Evolutionary conservation across 1,140 invertebrate species (phyloP).

Genomic region (Bursaphelenchus mucronatus): DNA sequence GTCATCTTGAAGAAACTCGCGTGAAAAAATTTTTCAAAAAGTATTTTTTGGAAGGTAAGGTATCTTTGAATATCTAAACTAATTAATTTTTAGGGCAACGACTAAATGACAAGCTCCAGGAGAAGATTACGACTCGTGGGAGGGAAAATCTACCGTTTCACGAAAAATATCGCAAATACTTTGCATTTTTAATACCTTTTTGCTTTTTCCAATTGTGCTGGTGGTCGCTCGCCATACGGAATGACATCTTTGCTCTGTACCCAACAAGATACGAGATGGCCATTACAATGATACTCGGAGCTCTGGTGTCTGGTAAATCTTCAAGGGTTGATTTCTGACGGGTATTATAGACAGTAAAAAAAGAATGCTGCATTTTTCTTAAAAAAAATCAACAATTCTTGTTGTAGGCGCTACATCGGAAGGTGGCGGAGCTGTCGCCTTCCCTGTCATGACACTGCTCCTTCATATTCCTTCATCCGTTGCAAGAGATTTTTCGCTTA

Average conservation of each 20-base stretch:
- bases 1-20: background rate
- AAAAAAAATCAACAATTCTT: background rate
- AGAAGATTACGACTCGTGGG: background rate
- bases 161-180: slow-evolving; percentile 37
- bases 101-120: background rate
- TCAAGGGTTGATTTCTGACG: too few species aligned
- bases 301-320: background rate
- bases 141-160: slow-evolving; percentile 5
- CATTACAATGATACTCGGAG: slow-evolving; percentile 48
- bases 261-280: slow-evolving; percentile 41
- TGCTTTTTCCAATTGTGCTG: slow-evolving; percentile 33
- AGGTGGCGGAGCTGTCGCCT: slow-evolving; percentile 36
- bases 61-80: background rate
- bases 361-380: background rate
- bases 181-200: slow-evolving; percentile 45
- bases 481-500: slow-evolving; percentile 55
- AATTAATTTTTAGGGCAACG: slow-evolving; percentile 10
- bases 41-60: slow-evolving; percentile 40
- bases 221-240: slow-evolving; percentile 49
- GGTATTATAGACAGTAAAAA: too few species aligned
- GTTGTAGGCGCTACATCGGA: slow-evolving; percentile 23
- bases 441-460: slow-evolving; percentile 57
- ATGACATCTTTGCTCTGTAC: slow-evolving; percentile 43
- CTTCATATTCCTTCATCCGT: slow-evolving; percentile 43
- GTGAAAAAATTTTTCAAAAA: slow-evolving; percentile 31